Conservation (phyloP, 2,888 invertebrate species). For the Amphipoea lucens region DNA sequence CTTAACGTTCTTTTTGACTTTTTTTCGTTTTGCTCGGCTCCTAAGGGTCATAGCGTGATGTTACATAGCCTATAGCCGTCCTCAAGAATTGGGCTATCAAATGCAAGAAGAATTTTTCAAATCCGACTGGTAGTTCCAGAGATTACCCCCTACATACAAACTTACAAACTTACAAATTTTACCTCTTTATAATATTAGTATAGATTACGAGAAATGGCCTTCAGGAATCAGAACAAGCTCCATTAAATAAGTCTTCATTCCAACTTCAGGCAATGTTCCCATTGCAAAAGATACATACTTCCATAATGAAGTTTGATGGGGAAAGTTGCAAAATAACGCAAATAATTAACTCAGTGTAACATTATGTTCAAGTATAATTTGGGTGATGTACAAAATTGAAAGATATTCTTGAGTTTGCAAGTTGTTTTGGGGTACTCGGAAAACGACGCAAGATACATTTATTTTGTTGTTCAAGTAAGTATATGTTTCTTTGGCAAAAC, state of each 20-base stretch:
- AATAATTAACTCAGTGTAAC: conserved; percentile 24
- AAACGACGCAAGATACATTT: neutral
- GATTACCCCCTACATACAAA: no score
- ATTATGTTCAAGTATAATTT: neutral
- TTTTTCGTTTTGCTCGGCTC: no score
- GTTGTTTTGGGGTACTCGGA: conserved; percentile 11
- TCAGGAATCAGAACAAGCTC: neutral
- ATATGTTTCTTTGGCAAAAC: neutral
- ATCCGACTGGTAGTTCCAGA: no score
- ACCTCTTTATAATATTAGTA: no score
- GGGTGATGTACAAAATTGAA: neutral
- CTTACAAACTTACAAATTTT: no score
- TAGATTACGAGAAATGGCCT: no score
- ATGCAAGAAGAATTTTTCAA: no score
- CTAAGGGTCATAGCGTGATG: no score
- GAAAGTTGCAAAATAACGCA: conserved; percentile 24
- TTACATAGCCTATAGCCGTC: no score
- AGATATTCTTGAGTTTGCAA: conserved; percentile 9
- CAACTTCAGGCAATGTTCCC: neutral
- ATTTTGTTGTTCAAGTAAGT: neutral
- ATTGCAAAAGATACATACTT: conserved; percentile 4
- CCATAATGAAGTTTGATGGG: conserved; percentile 2
- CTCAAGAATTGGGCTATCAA: no score
- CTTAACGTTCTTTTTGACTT: no score
- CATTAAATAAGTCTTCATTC: neutral